Evolutionary conservation across 2,888 invertebrate species (phyloP).

Genomic region (Mythimna vitellina): DNA sequence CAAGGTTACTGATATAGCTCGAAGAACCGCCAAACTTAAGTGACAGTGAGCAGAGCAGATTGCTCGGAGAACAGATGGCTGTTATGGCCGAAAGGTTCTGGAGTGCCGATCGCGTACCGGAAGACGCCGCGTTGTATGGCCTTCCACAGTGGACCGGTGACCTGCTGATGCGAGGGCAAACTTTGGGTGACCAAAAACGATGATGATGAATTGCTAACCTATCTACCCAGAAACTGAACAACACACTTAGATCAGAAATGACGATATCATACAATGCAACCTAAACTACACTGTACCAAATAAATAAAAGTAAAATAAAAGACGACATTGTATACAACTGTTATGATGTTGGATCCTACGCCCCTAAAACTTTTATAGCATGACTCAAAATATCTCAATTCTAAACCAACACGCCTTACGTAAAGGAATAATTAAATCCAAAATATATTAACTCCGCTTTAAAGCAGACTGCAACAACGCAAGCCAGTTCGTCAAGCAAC

Average conservation of each 20-base stretch:
- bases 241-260: not conserved
- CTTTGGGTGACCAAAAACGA: too few species aligned
- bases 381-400: not conserved
- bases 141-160: too few species aligned
- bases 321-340: not conserved
- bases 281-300: not conserved
- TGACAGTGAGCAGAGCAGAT: too few species aligned
- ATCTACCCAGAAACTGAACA: not conserved
- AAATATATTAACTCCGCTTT: conserved; percentile 46
- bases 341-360: too few species aligned
- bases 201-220: not conserved
- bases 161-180: too few species aligned
- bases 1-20: too few species aligned
- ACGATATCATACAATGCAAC: not conserved
- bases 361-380: not conserved
- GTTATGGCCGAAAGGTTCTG: too few species aligned
- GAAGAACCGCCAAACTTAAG: too few species aligned
- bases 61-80: too few species aligned
- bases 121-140: too few species aligned
- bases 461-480: conserved; percentile 52
- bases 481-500: conserved; percentile 61
- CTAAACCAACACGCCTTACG: conserved; percentile 14
- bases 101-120: too few species aligned
- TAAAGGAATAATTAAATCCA: conserved; percentile 33
- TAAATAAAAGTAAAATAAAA: not conserved